Evolutionary conservation across 2,888 invertebrate genomes (phyloP).

Genomic region (Podotricha telesiphe): DNA sequence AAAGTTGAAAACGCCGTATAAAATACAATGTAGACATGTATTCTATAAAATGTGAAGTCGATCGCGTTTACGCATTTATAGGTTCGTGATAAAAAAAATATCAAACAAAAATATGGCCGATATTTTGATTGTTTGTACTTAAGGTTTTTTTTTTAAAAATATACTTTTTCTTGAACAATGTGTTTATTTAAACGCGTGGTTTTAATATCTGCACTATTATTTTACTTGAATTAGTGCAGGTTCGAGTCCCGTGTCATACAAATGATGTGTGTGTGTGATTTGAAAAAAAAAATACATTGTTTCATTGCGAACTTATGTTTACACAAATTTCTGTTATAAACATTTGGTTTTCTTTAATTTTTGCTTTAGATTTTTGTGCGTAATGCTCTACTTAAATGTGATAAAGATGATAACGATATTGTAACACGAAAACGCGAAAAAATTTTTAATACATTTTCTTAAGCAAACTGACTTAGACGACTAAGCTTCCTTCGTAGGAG

Average conservation of each 20-base stretch:
- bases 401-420: background rate
- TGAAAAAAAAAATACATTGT: background rate
- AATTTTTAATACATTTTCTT: conserved; percentile 9
- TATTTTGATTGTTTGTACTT: conserved; percentile 16
- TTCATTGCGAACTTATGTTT: background rate
- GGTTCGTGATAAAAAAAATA: conserved; percentile 7
- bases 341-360: background rate
- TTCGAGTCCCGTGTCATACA: background rate
- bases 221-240: too few species aligned
- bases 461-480: conserved; percentile 1
- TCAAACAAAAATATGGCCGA: background rate
- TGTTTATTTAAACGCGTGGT: too few species aligned
- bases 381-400: conserved; percentile 9
- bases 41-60: conserved; percentile 1
- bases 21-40: background rate
- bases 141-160: too few species aligned
- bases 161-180: too few species aligned
- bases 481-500: conserved; percentile 11
- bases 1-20: background rate
- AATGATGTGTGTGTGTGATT: background rate
- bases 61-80: conserved; percentile 2
- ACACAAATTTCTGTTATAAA: background rate
- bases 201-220: too few species aligned
- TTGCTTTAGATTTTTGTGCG: background rate
- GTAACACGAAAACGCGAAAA: background rate